These are phyloP conservation scores for Bombus superbus DNA, from an alignment of 1,140 invertebrate species.

Conservation along the genomic window DNA sequence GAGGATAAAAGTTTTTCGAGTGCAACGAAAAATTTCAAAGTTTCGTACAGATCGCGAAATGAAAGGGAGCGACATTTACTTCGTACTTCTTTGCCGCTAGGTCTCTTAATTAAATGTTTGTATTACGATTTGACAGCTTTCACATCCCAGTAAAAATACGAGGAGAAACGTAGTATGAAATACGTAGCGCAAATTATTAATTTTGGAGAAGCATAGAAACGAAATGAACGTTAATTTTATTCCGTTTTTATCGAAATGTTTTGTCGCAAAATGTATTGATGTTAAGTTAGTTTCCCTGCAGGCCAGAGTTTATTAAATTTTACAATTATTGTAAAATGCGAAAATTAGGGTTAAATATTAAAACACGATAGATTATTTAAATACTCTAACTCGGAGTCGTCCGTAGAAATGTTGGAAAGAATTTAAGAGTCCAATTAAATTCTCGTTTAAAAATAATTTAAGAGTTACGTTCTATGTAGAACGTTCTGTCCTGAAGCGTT, in stretches of 20 bases:
- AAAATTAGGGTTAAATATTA: background rate
- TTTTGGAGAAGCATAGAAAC: no score
- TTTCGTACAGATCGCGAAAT: background rate
- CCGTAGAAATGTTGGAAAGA: background rate
- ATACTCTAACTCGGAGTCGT: background rate
- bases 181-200: no score
- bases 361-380: background rate
- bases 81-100: no score
- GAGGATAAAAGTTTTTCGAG: conserved; percentile 2
- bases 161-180: no score
- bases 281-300: background rate
- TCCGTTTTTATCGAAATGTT: background rate
- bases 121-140: background rate
- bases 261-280: background rate
- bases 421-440: background rate
- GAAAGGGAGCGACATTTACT: background rate
- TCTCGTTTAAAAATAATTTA: background rate
- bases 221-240: no score
- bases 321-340: no score
- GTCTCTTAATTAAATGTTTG: background rate
- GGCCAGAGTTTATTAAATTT: no score
- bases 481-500: background rate
- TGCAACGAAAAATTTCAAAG: background rate
- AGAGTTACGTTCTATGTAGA: background rate
- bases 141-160: background rate